A percentile compares a stretch with the other conserved stretches of the same genome.
Evolutionary conservation across 2,113 vertebrate species (phyloP).

Genomic region (Gallinago undulata): DNA sequence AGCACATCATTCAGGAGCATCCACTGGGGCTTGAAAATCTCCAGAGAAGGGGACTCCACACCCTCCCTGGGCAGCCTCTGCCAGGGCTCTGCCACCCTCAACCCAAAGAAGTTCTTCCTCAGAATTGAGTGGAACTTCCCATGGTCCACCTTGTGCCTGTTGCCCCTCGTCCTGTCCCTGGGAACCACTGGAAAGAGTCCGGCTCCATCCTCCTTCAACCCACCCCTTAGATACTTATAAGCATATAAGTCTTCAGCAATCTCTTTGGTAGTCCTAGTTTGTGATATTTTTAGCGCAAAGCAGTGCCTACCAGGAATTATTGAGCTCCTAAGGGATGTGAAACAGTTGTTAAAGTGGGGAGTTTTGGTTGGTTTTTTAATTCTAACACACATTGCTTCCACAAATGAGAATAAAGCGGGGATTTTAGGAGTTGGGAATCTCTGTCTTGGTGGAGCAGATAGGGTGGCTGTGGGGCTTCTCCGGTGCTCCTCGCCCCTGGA

Average conservation of each 20-base stretch:
- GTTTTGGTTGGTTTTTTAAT: neutral
- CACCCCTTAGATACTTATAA: too few relatives aligned
- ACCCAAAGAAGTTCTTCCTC: too few relatives aligned
- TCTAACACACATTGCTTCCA: neutral
- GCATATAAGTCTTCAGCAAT: neutral
- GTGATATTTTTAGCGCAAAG: neutral
- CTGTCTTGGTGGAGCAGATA: neutral
- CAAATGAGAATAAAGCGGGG: neutral
- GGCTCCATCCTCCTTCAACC: too few relatives aligned
- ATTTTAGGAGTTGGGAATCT: neutral
- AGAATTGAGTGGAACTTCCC: too few relatives aligned
- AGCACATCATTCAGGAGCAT: too few relatives aligned
- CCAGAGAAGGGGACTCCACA: too few relatives aligned
- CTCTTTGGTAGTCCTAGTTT: neutral
- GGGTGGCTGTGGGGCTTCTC: neutral
- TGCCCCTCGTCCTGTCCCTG: too few relatives aligned
- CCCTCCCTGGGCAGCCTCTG: too few relatives aligned
- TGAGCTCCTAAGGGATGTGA: neutral
- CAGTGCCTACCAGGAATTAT: neutral
- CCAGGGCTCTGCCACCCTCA: too few relatives aligned
- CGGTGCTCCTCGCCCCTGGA: neutral
- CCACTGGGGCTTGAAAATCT: too few relatives aligned
- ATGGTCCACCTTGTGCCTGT: too few relatives aligned
- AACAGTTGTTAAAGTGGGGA: neutral
- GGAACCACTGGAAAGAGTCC: too few relatives aligned